Evolutionary conservation across 1,140 invertebrate species (phyloP).

Genomic region (Drosophila neocordata): DNA sequence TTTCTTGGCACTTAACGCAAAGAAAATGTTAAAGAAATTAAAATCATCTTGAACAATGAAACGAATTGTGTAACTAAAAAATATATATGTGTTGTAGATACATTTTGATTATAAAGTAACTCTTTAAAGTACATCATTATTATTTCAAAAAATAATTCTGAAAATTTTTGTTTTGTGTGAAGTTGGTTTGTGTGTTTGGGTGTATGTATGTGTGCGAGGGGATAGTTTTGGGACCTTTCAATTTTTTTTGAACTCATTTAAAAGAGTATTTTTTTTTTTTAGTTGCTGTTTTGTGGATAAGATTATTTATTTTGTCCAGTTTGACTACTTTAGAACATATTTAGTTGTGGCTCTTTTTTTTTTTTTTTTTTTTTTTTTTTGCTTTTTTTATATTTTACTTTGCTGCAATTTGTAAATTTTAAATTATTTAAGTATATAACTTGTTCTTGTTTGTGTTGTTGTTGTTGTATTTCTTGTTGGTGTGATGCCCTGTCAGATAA

Average conservation of each 20-base stretch:
- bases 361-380: constrained; percentile 25
- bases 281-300: constrained; percentile 18
- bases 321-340: constrained; percentile 65
- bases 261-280: constrained; percentile 21
- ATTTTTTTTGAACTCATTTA: constrained; percentile 41
- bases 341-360: constrained; percentile 43
- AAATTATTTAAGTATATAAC: constrained; percentile 73
- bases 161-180: constrained; percentile 2
- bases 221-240: not conserved
- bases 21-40: constrained; percentile 19
- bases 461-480: constrained; percentile 38
- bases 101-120: constrained; percentile 52
- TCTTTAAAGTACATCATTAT: constrained; percentile 59
- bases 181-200: constrained; percentile 29
- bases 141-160: constrained; percentile 67
- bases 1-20: constrained; percentile 67
- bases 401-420: constrained; percentile 61
- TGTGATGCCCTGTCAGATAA: constrained; percentile 25
- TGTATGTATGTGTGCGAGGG: not conserved
- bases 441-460: constrained; percentile 17
- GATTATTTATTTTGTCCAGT: constrained; percentile 58
- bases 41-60: constrained; percentile 32
- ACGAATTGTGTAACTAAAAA: constrained; percentile 29
- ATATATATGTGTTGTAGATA: constrained; percentile 37
- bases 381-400: constrained; percentile 31